Percentiles rank a stretch among this genome's conserved stretches.
Evolutionary conservation across 2,797 vertebrate species (phyloP).

Genomic region (Acanthopagrus latus): DNA sequence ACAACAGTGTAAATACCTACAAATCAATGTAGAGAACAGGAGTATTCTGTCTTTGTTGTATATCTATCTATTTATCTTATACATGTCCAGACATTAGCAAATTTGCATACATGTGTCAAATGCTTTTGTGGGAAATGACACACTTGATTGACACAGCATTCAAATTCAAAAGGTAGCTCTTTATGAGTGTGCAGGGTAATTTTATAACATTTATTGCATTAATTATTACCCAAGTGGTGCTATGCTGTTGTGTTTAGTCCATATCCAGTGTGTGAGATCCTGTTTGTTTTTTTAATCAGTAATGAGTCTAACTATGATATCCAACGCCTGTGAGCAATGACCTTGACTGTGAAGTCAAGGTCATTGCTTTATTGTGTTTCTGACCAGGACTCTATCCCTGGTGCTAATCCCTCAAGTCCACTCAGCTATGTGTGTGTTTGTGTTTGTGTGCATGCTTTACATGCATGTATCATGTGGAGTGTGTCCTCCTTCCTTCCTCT

Average conservation of each 20-base stretch:
- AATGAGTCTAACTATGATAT: constrained; percentile 32
- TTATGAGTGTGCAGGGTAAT: background rate
- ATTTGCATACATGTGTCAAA: background rate
- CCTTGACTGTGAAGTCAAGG: too few species aligned
- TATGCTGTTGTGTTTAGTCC: constrained; percentile 29
- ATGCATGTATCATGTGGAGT: constrained; percentile 49
- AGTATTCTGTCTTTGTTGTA: background rate
- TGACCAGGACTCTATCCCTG: constrained; percentile 18
- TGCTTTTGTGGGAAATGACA: background rate
- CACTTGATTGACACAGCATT: constrained; percentile 1
- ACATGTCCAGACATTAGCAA: background rate
- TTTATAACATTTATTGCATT: constrained; percentile 1
- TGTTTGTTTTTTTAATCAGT: constrained; percentile 31
- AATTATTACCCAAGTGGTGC: constrained; percentile 28
- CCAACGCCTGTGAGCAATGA: too few species aligned
- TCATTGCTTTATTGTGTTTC: constrained; percentile 30
- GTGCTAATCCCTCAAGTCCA: constrained; percentile 37
- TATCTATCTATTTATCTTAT: background rate
- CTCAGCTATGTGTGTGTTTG: constrained; percentile 22
- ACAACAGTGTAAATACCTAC: background rate
- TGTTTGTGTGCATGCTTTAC: constrained; percentile 41
- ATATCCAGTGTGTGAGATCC: constrained; percentile 17
- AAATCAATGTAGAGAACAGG: background rate
- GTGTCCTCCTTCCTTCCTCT: constrained; percentile 41
- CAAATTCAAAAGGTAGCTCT: background rate